Conservation (phyloP, 2,888 invertebrate species). For the Gortyna flavago region DNA sequence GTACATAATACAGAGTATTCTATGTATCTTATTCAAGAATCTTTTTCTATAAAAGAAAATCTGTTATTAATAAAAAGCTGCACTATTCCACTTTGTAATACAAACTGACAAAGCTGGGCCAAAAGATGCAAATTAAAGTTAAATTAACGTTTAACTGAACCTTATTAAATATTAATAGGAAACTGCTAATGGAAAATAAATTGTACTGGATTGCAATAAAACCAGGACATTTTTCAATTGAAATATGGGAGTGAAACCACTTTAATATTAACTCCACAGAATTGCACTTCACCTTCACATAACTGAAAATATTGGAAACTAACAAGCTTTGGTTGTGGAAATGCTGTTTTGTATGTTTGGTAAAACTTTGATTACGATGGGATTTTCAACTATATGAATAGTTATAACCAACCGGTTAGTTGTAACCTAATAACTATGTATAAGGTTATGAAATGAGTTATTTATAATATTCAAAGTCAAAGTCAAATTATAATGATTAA, state of each 20-base stretch:
- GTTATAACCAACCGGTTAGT: no score
- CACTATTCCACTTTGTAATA: background rate
- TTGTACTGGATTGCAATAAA: slow-evolving; percentile 16
- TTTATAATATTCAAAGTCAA: no score
- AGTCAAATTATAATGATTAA: no score
- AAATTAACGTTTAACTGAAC: slow-evolving; percentile 8
- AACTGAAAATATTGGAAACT: background rate
- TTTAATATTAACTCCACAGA: background rate
- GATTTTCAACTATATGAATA: no score
- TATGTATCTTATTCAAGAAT: no score
- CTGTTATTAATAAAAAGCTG: background rate
- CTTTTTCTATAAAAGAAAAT: background rate
- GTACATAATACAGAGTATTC: no score
- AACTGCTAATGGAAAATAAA: slow-evolving; percentile 32
- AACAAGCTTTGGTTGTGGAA: no score
- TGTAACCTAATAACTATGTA: no score
- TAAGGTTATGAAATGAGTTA: no score
- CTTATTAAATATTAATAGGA: slow-evolving; percentile 24
- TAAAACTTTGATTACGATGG: no score
- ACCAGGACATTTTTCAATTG: slow-evolving; percentile 11
- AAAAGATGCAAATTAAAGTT: background rate
- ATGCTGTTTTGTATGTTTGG: no score
- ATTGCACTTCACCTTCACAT: background rate
- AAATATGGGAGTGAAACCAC: background rate
- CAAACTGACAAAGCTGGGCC: background rate